phyloP scores from a whole-genome alignment of 2,797 vertebrate genomes.

The Helarctos malayanus region DNA sequence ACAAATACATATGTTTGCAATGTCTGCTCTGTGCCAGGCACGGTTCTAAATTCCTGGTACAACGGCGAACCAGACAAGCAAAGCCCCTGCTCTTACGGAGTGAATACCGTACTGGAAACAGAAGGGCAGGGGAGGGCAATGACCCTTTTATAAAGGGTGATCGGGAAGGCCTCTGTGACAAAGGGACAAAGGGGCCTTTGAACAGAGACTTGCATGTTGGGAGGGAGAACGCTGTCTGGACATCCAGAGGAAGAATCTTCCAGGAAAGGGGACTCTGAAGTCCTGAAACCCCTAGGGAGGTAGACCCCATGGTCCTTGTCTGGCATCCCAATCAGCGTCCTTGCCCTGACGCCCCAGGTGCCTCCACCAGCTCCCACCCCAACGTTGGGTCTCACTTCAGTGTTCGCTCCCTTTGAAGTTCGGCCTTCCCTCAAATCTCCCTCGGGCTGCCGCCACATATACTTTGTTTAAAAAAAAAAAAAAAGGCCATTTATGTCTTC shows the following conservation, averaged over 20 bases:
- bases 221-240: neutral
- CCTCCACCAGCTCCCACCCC: neutral
- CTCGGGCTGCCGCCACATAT: neutral
- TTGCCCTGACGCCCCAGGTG: neutral
- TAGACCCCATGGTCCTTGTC: neutral
- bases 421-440: neutral
- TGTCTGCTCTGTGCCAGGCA: neutral
- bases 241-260: neutral
- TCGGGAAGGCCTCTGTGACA: neutral
- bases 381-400: neutral
- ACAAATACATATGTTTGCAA: fast-evolving
- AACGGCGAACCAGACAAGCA: neutral
- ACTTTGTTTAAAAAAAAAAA: neutral
- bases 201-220: neutral
- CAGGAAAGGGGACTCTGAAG: neutral
- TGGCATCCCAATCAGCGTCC: neutral
- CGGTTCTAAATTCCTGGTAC: neutral
- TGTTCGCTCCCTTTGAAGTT: neutral
- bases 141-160: neutral
- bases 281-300: neutral
- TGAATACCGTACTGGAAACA: neutral
- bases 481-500: neutral
- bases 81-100: neutral
- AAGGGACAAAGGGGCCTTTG: neutral
- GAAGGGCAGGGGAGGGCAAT: neutral